Percentiles rank a stretch among this genome's conserved stretches.
Conservation (phyloP, 2,797 vertebrate species). For the Molothrus ater region DNA sequence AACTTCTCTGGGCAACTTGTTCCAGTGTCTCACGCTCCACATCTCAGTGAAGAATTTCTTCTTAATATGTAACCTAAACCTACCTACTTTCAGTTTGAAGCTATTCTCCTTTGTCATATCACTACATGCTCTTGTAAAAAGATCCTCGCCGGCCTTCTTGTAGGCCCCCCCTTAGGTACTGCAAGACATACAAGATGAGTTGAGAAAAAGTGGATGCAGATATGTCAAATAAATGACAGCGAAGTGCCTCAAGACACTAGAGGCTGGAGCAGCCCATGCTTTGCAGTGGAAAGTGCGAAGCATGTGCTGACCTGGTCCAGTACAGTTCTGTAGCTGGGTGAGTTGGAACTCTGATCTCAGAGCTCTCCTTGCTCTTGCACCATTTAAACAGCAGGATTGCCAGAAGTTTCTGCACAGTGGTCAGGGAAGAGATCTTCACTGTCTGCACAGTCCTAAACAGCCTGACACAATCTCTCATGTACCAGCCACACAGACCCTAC, state of each 20-base stretch:
- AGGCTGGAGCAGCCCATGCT: background rate
- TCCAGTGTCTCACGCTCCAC: background rate
- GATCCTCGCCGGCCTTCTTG: background rate
- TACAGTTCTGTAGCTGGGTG: rapidly evolving
- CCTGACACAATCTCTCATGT: background rate
- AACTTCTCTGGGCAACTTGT: background rate
- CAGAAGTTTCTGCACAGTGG: background rate
- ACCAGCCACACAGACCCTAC: background rate
- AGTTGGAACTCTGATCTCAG: rapidly evolving
- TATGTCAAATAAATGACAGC: background rate
- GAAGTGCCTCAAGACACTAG: no score
- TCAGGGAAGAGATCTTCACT: background rate
- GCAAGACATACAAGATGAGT: background rate
- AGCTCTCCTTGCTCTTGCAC: background rate
- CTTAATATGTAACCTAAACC: background rate
- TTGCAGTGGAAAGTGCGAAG: background rate
- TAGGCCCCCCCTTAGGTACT: background rate
- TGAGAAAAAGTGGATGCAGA: background rate
- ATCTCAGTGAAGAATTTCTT: background rate
- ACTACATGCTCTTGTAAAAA: background rate
- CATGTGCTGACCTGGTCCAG: background rate
- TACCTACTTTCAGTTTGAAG: background rate
- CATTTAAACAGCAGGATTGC: background rate
- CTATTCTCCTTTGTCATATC: background rate
- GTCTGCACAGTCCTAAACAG: background rate